These are phyloP conservation scores for Apeltes quadracus DNA, from an alignment of 2,113 vertebrate species.

Conservation along the genomic window DNA sequence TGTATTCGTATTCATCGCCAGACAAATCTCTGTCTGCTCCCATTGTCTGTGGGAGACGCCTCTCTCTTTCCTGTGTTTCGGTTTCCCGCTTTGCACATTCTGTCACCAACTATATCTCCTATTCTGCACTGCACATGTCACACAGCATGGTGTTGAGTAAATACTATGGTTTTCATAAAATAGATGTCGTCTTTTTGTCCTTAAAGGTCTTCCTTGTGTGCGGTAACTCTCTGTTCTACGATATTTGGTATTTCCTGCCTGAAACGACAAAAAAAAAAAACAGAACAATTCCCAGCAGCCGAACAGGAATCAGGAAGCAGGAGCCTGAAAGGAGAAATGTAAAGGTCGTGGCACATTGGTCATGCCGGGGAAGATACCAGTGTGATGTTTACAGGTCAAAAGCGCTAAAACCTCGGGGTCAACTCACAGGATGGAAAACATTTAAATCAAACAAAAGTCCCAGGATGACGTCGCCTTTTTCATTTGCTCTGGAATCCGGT, in stretches of 20 bases:
- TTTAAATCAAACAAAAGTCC: constrained; percentile 32
- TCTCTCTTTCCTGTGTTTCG: not conserved
- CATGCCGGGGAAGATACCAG: constrained; percentile 21
- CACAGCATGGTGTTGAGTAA: constrained; percentile 7
- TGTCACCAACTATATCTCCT: not conserved
- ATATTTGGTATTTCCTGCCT: constrained; percentile 37
- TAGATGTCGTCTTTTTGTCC: constrained; percentile 4
- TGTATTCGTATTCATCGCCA: constrained; percentile 66
- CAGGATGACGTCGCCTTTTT: not conserved
- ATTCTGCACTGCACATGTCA: not conserved
- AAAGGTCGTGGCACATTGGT: constrained; percentile 58
- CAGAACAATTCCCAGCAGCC: not conserved
- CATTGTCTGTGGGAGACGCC: constrained; percentile 19
- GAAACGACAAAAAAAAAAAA: constrained; percentile 4
- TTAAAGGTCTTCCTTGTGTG: constrained; percentile 15
- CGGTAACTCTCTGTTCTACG: not conserved
- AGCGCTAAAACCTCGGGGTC: constrained; percentile 35
- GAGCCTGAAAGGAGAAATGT: constrained; percentile 40
- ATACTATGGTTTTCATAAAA: constrained; percentile 8
- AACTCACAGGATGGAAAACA: constrained; percentile 19
- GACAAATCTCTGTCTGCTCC: constrained; percentile 37
- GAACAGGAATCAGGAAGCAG: constrained; percentile 31
- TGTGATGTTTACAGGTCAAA: constrained; percentile 61
- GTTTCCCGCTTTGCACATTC: constrained; percentile 24
- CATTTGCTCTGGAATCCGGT: constrained; percentile 24